phyloP scores from a whole-genome alignment of 2,113 vertebrate species.

The Chrysochloris asiatica region DNA sequence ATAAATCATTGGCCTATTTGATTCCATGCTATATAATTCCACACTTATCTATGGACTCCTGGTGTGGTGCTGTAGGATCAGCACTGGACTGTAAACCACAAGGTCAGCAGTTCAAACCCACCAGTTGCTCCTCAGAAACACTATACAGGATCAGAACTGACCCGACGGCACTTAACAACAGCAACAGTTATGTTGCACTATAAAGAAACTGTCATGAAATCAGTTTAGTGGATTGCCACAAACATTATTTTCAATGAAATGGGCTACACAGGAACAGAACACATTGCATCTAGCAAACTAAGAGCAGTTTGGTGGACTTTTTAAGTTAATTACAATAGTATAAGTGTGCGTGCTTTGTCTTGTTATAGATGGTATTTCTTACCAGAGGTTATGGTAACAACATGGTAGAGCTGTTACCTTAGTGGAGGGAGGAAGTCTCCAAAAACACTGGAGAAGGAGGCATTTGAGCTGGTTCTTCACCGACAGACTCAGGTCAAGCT shows the following conservation, averaged over 20 bases:
- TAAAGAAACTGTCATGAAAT: not conserved
- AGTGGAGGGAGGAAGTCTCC: not conserved
- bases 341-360: not conserved
- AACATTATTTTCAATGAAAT: not conserved
- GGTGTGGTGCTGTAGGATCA: too few species aligned
- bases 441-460: not conserved
- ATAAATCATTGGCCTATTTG: too few species aligned
- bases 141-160: too few species aligned
- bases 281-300: accelerated
- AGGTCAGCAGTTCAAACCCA: too few species aligned
- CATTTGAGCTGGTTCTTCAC: not conserved
- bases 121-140: too few species aligned
- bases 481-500: not conserved
- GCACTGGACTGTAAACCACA: too few species aligned
- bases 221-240: not conserved
- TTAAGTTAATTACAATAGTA: not conserved
- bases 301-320: not conserved
- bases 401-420: not conserved
- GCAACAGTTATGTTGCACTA: too few species aligned
- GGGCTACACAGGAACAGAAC: too few species aligned
- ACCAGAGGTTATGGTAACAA: not conserved
- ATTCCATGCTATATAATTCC: too few species aligned
- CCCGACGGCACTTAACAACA: too few species aligned
- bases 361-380: not conserved
- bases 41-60: too few species aligned